Percentiles rank a stretch among this genome's conserved stretches.
Evolutionary conservation across 1,140 invertebrate genomes (phyloP).

Genomic region (Solenopsis invicta): DNA sequence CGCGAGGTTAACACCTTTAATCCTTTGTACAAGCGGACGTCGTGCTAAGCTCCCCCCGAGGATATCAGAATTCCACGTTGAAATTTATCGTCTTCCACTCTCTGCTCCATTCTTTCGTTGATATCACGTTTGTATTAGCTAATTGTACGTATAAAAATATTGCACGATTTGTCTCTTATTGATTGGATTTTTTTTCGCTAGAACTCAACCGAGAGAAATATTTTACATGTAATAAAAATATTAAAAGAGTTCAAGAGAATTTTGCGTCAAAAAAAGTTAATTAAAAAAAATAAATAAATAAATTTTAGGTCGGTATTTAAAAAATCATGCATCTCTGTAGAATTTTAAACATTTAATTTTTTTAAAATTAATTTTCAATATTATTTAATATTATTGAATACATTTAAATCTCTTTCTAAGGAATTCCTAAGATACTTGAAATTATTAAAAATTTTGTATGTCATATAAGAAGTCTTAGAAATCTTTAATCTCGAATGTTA

Average conservation of each 20-base stretch:
- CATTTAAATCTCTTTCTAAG: background rate
- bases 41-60: constrained; percentile 50
- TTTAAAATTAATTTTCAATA: background rate
- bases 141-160: constrained; percentile 23
- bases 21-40: constrained; percentile 61
- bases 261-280: background rate
- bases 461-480: background rate
- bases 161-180: background rate
- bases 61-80: constrained; percentile 61
- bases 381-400: background rate
- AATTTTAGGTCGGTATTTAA: background rate
- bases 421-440: background rate
- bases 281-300: too few relatives aligned
- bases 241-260: background rate
- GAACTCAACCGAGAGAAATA: background rate
- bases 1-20: constrained; percentile 63
- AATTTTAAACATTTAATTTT: background rate
- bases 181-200: background rate
- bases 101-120: constrained; percentile 7
- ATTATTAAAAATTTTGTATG: background rate
- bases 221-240: background rate
- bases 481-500: background rate
- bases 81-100: constrained; percentile 37
- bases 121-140: constrained; percentile 23
- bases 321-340: background rate